Base-by-base conservation (phyloP, 2,888 invertebrate species). In the Psococerastis gibbosa region DNA sequence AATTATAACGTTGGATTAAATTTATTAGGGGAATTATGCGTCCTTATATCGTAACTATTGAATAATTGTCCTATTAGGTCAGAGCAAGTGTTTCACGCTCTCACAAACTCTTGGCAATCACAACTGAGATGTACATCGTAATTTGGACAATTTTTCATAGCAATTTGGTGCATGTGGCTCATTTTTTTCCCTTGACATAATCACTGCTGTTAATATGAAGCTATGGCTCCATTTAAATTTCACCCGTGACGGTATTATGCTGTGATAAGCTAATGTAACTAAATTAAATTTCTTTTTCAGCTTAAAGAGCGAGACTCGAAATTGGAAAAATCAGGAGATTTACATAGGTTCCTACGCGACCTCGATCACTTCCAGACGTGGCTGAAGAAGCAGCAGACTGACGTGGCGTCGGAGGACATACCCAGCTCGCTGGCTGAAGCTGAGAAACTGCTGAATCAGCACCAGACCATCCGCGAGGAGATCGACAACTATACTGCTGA, bases 351-450 rank as follows among this genome's bases (percentile, higher is more conserved):
- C 80, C 70, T 95, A 53, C 81, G 97, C 49, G 97, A 98, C 61
- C 75, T 99, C 56, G 99, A 99, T 65, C 97, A 98, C 67, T 99
- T 99, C 89, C 94, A 95, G 65, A 79, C 89, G 1, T 98, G 97
- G 97, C 73, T 99, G 52, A 91, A 94, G 45, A 91, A 94, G 66
- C 97, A 97, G 0, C 97, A 98, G 68, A 95, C 92, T n/a, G 94
- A 95, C 58, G 92, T 95, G 45, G 94, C 95, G 38, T 91, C 89
- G 3, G 92, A 95, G 64, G 95, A 95, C 57, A 89, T 84, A 27
- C 94, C 94, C 13, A 80, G 82, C 11, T 85, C 83, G 48, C 65
- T 95, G 56, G 79, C 91, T 5, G 98, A 99, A 60, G 98, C 98
- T 9, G 98, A 99, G 63, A 89, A 91, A 59, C 70, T 98, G 15